phyloP scores from a whole-genome alignment of 2,113 vertebrate species.

The Zapus hudsonius region DNA sequence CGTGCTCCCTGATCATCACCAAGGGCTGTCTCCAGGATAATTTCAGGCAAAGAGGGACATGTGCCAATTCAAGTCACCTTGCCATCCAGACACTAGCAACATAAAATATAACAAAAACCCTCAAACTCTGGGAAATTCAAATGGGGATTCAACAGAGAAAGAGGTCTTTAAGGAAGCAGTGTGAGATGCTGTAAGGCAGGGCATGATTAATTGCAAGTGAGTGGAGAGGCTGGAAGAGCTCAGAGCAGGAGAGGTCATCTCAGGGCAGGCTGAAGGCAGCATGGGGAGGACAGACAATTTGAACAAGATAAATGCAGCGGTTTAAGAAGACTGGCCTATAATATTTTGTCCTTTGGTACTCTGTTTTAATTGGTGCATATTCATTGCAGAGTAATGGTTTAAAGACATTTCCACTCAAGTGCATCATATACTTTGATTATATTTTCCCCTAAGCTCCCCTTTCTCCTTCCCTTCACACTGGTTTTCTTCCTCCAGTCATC shows the following conservation, averaged over 20 bases:
- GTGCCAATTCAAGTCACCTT: neutral
- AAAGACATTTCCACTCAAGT: too few relatives aligned
- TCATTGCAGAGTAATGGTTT: too few relatives aligned
- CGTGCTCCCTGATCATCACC: neutral
- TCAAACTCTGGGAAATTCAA: neutral
- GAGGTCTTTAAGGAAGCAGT: neutral
- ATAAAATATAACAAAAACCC: neutral
- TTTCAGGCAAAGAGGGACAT: fast-evolving
- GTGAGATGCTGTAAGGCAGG: neutral
- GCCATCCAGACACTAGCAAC: neutral
- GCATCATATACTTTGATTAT: too few relatives aligned
- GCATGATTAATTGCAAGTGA: neutral
- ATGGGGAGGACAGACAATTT: neutral
- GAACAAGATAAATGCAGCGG: neutral
- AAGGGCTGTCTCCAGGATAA: neutral
- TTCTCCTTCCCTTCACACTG: too few relatives aligned
- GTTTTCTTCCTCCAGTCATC: too few relatives aligned
- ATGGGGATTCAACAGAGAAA: neutral
- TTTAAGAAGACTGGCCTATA: neutral
- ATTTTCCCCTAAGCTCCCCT: too few relatives aligned
- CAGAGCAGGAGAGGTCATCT: neutral
- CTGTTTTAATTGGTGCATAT: neutral
- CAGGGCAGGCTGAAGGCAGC: neutral
- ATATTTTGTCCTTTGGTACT: neutral
- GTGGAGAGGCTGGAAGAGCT: neutral